Evolutionary conservation across 1,140 invertebrate species (phyloP), one percentile per base, ranked within the genome.

Genomic region (Microvelia longipes): DNA sequence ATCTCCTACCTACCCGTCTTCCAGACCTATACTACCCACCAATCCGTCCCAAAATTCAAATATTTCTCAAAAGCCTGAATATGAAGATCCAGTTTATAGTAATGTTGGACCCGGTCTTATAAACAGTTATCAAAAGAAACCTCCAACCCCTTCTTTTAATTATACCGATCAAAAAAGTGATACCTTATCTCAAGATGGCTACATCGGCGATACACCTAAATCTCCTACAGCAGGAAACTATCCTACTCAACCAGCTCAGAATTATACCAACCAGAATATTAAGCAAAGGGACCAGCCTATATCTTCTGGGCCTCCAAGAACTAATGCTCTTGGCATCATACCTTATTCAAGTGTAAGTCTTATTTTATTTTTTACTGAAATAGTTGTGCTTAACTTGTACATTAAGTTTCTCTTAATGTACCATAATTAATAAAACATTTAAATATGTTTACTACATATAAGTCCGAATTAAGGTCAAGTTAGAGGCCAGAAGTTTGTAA

Each of bases 281-380:
- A 15, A 24, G 26, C 62, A 35, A 29, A 63, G 15, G 2, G 69
- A 69, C 64, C 60, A 61, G 24, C 71, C 70, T 19, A 28, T 68
- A 2, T 67, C 60, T 68, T 71, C 71, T 62, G 69, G 71, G 19
- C 73, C 71, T 62, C 73, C 71, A 1, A 70, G 71, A 24, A 73
- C 72, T 1, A 71, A 71, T 50, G 71, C 63, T 26, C 30, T 72
- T 5, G 68, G 71, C 30, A 69, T 72, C 15, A 70, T 69, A 29
- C 69, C 73, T 29, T 72, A 72, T 70, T n/a, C 65, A 24, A 69
- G 69, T 29, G 69, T 71, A 71, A 67, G 69, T 70, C n/a, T n/a
- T n/a, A n/a, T n/a, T n/a, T n/a, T n/a, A n/a, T n/a, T n/a, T n/a
- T n/a, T n/a, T n/a, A n/a, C n/a, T n/a, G n/a, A n/a, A n/a, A n/a